Evolutionary conservation across 2,888 invertebrate genomes (phyloP), one percentile per base, ranked within the genome.

Genomic region (Polietes domitor): DNA sequence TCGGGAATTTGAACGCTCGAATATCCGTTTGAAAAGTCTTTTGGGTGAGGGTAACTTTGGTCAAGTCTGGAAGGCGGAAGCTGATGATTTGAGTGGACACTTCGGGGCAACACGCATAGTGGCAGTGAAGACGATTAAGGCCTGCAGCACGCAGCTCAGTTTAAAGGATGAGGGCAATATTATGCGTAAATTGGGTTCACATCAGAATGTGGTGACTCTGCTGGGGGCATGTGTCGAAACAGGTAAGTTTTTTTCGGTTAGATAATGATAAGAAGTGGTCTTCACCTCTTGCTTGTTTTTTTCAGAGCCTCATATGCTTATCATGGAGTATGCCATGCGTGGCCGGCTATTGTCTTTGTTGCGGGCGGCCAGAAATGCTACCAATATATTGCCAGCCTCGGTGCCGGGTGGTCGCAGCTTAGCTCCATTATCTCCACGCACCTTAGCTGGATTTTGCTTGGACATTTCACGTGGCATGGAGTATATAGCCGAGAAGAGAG

Each of bases 401-500:
- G 92, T 92, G 63, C 92, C 91, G 1, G 92, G 92, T 0, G 91
- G 91, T 41, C 89, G 91, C 47, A 92, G 91, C 80, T 80, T 92
- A 41, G 90, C 92, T 6, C 92, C 92, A 0, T 86, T 92, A 3
- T 92, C 92, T 3, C 92, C 92, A 0, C 93, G 96, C 28, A 96
- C 96, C 85, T 93, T 97, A 78, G 96, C 96, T 0, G 95, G 96
- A 19, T 97, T 97, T 89, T 96, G 96, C 0, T 94, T 96, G 90
- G 96, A 96, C 88, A 96, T 97, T 55, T 96, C 97, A 0, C 93
- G 96, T 83, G 97, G 97, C 75, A 97, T 97, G 97, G 96, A 96
- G 88, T 97, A 96, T 88, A 94, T 97, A 63, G 95, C 96, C 15
- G 95, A 95, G 24, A 95, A 96, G 91, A 96, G 96, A 93, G 97